Base-by-base conservation (phyloP, 2,113 vertebrate genomes). In the Anguilla japonica region DNA sequence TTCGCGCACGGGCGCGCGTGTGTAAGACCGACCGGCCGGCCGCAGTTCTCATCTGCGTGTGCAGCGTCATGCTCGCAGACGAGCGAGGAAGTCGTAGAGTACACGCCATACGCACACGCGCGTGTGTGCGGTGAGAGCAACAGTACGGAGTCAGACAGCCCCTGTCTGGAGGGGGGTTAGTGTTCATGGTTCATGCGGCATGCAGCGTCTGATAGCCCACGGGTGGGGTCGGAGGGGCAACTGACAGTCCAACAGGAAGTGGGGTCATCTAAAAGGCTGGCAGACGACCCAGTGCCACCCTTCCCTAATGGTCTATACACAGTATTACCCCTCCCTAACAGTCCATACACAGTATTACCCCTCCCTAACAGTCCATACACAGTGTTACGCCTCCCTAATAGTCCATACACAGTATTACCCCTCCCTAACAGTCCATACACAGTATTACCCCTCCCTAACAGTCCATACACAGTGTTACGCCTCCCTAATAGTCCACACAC, bases 171-270 rank as follows among this genome's bases (percentile, higher is more conserved):
- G 11, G n/a, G n/a, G 41, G 11, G 53, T 43, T 13, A 29, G 82
- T 20, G 34, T 14, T 34, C 86, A 87, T 87, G 29, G 34, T 14
- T 34, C 86, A 87, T 87, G 86, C 86, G 41, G 15, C 86, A 83
- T 87, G 86, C 86, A 83, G 50, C 34, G 13, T 67, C 81, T 39
- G 67, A 78, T 34, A 43, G 79, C n/a, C 39, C 18, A 41, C 43
- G 40, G 57, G 11, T 20, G 83, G 40, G n/a, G 43, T 34, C 14
- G 84, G 34, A 9, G n/a, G 85, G 63, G 40, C 53, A 63, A 79
- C 34, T 41, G 34, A 41, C 57, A 56, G 39, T 60, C 22, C 9
- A 15, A 18, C 79, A 60, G 14, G 53, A 63, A 81, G 53, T 13
- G 60, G 79, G 71, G 71, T 75, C 9, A 75, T 75, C 71, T 34